Base-by-base conservation (phyloP, 2,888 invertebrate genomes). In the Habroteleia sp. region DNA sequence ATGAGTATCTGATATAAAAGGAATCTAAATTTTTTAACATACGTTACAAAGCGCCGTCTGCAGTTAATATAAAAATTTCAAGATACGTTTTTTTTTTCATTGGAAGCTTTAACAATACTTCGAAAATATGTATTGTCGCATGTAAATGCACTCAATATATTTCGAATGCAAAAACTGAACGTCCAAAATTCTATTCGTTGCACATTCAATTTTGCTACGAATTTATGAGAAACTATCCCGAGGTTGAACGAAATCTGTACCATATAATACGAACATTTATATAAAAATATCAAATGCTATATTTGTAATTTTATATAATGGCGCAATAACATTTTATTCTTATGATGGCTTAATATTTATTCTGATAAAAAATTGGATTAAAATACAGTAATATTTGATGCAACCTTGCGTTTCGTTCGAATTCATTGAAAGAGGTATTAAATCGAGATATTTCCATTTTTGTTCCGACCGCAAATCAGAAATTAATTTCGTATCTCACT, bases 161-260 rank as follows among this genome's bases (percentile, higher is more conserved):
- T 50, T 35, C n/a, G 14, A 8, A 39, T 27, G 25, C 11, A 39
- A 52, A 27, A 37, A 27, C 10, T 27, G 27, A 37, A 37, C 25
- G 23, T 10, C 35, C 5, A 8, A 23, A 50, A 52, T 37, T 16
- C 5, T 25, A 27, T 52, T 37, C 16, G 13, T 31, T 27, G 13
- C 10, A 27, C 25, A 52, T 54, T 39, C 54, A 39, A 39, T 39
- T 39, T 39, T 54, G 10, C 37, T 37, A 25, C 13, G 25, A 23
- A 48, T 48, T 48, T 48, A 48, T 14, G 37, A 35, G 23, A 50
- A 35, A 50, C 20, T 48, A 20, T 11, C 7, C 13, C 3, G 6
- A 23, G 3, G 6, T 50, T 11, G 33, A 33, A 35, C 33, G 23
- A 23, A 46, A 50, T 35, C 23, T 35, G 13, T 35, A 23, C 23